These are phyloP conservation scores for Lasioglossum morio DNA, from an alignment of 2,888 invertebrate species.

Conservation along the genomic window DNA sequence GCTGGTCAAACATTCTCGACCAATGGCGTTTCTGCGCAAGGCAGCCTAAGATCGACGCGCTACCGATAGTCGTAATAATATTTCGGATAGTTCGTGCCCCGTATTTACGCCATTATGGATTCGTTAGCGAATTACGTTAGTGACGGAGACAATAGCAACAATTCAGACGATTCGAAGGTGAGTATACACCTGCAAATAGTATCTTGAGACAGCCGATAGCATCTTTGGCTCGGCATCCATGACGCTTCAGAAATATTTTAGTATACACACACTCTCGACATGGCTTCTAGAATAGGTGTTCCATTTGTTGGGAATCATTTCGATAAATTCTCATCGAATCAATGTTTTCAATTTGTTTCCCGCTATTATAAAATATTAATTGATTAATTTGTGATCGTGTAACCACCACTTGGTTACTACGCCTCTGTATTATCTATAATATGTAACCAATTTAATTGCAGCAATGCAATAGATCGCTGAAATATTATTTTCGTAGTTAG, in stretches of 20 bases:
- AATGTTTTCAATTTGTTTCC: neutral
- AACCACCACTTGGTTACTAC: neutral
- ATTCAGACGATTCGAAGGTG: slow-evolving; percentile 81
- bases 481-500: neutral
- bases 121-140: slow-evolving; percentile 91
- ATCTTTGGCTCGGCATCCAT: slow-evolving; percentile 27
- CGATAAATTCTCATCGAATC: neutral
- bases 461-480: neutral
- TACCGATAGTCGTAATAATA: slow-evolving; percentile 48
- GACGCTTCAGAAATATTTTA: slow-evolving; percentile 44
- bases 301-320: neutral
- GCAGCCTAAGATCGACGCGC: slow-evolving; percentile 59
- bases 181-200: slow-evolving; percentile 27
- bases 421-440: neutral
- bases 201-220: neutral
- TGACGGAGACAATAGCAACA: slow-evolving; percentile 89
- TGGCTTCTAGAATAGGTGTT: slow-evolving; percentile 49
- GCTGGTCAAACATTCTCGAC: slow-evolving; percentile 38
- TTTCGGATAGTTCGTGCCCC: slow-evolving; percentile 51
- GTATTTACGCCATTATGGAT: slow-evolving; percentile 87
- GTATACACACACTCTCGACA: slow-evolving; percentile 47
- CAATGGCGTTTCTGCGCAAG: slow-evolving; percentile 64
- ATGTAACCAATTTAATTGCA: neutral
- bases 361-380: neutral
- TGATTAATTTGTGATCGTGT: neutral